phyloP scores from a whole-genome alignment of 1,140 invertebrate species.

The Gonioctena quinquepunctata region DNA sequence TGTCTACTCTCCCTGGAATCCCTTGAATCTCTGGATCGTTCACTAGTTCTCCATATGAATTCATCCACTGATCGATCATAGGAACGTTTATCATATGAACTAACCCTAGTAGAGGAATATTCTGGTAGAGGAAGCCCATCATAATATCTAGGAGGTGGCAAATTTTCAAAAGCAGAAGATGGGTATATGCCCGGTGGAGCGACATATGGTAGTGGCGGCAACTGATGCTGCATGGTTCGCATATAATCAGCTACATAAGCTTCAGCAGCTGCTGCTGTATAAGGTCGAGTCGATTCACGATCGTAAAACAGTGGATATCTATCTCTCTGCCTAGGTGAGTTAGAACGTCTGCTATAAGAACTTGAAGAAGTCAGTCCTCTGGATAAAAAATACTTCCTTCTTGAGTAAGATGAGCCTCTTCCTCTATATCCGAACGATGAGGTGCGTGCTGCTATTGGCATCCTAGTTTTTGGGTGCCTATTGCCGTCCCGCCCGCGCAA shows the following conservation, averaged over 20 bases:
- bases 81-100: constrained; percentile 70
- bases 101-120: constrained; percentile 60
- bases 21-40: constrained; percentile 57
- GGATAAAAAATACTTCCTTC: constrained; percentile 60
- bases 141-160: constrained; percentile 79
- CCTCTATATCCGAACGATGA: constrained; percentile 55
- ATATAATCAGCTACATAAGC: constrained; percentile 79
- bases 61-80: constrained; percentile 91
- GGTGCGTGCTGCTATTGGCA: constrained; percentile 53
- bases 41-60: constrained; percentile 82
- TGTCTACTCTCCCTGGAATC: constrained; percentile 11
- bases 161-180: constrained; percentile 65
- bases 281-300: constrained; percentile 54
- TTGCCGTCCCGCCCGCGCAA: constrained; percentile 59
- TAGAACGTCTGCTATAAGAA: constrained; percentile 61
- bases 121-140: constrained; percentile 72
- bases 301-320: constrained; percentile 48
- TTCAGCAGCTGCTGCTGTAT: constrained; percentile 69
- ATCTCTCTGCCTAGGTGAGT: constrained; percentile 59
- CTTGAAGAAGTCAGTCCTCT: constrained; percentile 57
- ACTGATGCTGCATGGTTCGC: constrained; percentile 78
- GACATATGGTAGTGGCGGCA: constrained; percentile 73
- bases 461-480: constrained; percentile 58
- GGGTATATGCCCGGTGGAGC: constrained; percentile 65
- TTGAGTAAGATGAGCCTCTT: constrained; percentile 54